Conservation (phyloP, 2,888 invertebrate species). For the Pristionchus japonicus region DNA sequence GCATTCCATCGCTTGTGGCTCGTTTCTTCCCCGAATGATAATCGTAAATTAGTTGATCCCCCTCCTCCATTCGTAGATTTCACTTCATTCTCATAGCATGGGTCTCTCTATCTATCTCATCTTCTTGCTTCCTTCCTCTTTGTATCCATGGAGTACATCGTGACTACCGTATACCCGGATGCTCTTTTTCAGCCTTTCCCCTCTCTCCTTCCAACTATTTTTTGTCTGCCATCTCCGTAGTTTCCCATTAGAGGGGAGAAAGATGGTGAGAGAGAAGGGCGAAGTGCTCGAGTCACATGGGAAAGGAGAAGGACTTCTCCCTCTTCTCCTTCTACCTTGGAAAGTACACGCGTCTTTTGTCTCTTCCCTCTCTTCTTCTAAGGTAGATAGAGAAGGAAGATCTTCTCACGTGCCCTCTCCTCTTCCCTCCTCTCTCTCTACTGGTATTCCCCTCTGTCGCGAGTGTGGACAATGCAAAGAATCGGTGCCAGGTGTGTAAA, state of each 20-base stretch:
- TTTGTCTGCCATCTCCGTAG: slow-evolving; percentile 16
- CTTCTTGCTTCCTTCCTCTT: not conserved
- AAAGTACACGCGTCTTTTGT: slow-evolving; percentile 11
- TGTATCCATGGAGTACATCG: not conserved
- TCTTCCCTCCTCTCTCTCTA: not conserved
- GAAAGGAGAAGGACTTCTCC: slow-evolving; percentile 22
- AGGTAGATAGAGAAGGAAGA: not conserved
- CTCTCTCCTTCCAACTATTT: not conserved
- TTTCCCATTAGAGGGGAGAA: slow-evolving; percentile 12
- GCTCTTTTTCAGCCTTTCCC: not conserved
- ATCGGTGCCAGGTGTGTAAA: slow-evolving; percentile 28
- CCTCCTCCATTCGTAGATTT: not conserved
- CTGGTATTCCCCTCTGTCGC: not conserved
- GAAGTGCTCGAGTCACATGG: not conserved
- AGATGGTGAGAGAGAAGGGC: slow-evolving; percentile 13
- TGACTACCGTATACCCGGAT: not conserved
- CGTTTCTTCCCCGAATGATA: slow-evolving; percentile 13
- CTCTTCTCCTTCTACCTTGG: not conserved
- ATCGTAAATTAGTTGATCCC: slow-evolving; percentile 2
- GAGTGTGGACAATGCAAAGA: not conserved
- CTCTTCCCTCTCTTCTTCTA: not conserved
- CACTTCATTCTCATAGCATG: not conserved
- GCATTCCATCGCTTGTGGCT: not conserved
- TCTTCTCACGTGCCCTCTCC: not conserved
- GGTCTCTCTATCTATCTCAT: not conserved